Evolutionary conservation across 2,888 invertebrate genomes (phyloP), one percentile per base, ranked within the genome.

Genomic region (Ormia ochracea): DNA sequence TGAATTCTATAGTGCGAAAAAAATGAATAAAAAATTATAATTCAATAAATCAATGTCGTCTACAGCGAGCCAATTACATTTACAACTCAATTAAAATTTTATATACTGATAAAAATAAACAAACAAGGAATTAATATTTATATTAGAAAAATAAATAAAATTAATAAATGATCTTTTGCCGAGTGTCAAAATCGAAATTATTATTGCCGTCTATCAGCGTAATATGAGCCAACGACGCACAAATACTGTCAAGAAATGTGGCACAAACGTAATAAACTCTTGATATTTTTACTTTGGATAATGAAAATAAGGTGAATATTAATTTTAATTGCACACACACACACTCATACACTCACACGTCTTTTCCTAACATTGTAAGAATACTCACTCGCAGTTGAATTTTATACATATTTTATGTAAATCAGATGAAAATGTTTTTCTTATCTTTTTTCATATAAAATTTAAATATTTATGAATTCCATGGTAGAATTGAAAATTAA

Each of bases 241-340:
- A 33, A 80, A 31, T 50, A 77, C 73, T 81, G 74, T 63, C 73
- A 81, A 82, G 82, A 87, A 85, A 89, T 89, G 89, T 87, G 87
- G 89, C 87, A 86, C 87, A 88, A 87, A 86, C 87, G 86, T 84
- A 86, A 87, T 85, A 88, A 88, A 84, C 86, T 88, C 83, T 86
- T 89, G 83, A 88, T 89, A 84, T 88, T 88, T 84, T 85, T 89
- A 84, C 85, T 89, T 86, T 89, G 89, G 89, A 89, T 89, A 84
- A 89, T 88, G 87, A 88, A 89, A 89, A 88, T 89, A 86, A 89
- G 89, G 89, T 89, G 87, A 86, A 85, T 82, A 76, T 73, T 66
- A 43, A 69, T 56, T 26, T 41, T 31, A 28, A 10, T 63, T 31
- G 21, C 43, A 21, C 21, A n/a, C n/a, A n/a, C n/a, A n/a, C n/a